Conservation (phyloP, 2,888 invertebrate species). For the Teleogryllus oceanicus region DNA sequence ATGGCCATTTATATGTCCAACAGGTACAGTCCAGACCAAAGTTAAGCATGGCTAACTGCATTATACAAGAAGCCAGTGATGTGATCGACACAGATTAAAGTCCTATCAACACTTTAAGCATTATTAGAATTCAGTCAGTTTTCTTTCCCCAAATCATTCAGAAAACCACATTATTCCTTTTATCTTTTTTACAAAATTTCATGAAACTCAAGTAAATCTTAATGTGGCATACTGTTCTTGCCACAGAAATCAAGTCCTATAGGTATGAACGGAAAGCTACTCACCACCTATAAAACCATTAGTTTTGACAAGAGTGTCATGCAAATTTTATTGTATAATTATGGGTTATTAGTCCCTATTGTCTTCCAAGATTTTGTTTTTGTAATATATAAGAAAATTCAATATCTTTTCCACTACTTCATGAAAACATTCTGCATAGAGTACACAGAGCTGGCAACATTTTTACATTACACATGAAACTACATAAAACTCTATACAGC, state of each 20-base stretch:
- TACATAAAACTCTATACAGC: not conserved
- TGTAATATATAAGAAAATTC: not conserved
- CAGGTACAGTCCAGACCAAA: not conserved
- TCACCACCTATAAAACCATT: slow-evolving; percentile 7
- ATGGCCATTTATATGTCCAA: not conserved
- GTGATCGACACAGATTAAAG: no score
- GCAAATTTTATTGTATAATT: slow-evolving; percentile 4
- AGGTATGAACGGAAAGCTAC: not conserved
- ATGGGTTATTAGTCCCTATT: not conserved
- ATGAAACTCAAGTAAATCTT: not conserved
- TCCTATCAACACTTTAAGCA: no score
- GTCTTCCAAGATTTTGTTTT: slow-evolving; percentile 3
- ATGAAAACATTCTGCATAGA: slow-evolving; percentile 9
- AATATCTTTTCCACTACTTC: not conserved
- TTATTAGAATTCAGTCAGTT: not conserved
- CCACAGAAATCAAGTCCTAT: not conserved
- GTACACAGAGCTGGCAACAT: not conserved
- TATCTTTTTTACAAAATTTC: not conserved
- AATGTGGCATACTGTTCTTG: not conserved
- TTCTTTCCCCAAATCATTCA: not conserved
- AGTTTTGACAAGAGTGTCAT: not conserved
- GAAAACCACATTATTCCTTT: not conserved
- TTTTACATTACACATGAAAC: not conserved
- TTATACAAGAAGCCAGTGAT: no score
- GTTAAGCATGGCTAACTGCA: not conserved